Percentiles rank a stretch among this genome's conserved stretches.
phyloP scores from a whole-genome alignment of 2,797 vertebrate species.

The Phrynocephalus forsythii region DNA sequence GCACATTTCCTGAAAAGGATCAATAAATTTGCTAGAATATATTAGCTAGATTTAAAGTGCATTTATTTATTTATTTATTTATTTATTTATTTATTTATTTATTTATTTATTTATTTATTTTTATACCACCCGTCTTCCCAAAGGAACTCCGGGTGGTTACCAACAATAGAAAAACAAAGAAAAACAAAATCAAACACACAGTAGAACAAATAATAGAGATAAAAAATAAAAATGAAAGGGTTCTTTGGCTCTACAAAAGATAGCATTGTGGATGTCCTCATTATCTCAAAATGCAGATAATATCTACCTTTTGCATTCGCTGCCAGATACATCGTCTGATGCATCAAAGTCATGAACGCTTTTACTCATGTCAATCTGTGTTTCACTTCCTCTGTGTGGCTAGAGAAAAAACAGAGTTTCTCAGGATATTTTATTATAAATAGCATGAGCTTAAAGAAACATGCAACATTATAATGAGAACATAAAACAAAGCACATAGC shows the following conservation, averaged over 20 bases:
- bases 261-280: neutral
- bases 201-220: no score
- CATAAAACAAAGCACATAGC: neutral
- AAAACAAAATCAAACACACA: no score
- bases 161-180: no score
- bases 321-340: neutral
- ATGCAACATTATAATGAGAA: conserved; percentile 8
- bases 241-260: neutral
- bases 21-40: neutral
- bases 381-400: conserved; percentile 57
- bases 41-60: neutral
- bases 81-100: no score
- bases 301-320: conserved; percentile 57
- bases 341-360: neutral
- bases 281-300: conserved; percentile 22
- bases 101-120: no score
- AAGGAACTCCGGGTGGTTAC: no score
- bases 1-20: no score
- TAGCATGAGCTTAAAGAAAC: conserved; percentile 25
- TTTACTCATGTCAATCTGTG: conserved; percentile 3
- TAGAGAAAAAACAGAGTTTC: conserved; percentile 39
- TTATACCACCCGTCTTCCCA: no score
- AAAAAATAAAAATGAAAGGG: no score
- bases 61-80: no score
- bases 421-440: conserved; percentile 3